Evolutionary conservation across 2,888 invertebrate species (phyloP), one percentile per base, ranked within the genome.

Genomic region (Spodoptera picta): DNA sequence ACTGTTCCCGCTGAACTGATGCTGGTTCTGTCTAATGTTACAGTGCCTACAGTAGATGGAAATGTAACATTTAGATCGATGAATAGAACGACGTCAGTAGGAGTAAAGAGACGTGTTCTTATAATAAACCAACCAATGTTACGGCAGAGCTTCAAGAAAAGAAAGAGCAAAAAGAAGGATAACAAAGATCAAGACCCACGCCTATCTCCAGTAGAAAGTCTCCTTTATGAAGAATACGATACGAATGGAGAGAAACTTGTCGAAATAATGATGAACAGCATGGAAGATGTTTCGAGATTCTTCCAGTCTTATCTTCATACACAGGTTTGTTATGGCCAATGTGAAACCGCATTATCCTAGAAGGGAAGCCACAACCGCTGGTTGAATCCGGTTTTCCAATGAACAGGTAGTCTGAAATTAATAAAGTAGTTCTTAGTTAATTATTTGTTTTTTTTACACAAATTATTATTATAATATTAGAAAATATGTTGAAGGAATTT

Each of bases 181-280:
- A 2, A 12, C 50, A 36, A 14, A 0, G 7, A 1, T 1, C 11
- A 12, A 0, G 3, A 23, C 4, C 1, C 1, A n/a, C n/a, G 50
- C 14, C 1, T 9, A 0, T 59, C 65, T 23, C 51, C 60, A 49
- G 58, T 74, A 0, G 49, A 77, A 43, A 77, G 69, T 63, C 83
- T 92, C 54, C 56, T 85, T 5, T 92, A 90, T 53, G 72, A 84
- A 58, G 91, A 91, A 65, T 86, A 77, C 46, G 83, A 83, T 46
- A 67, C 77, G 1, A 59, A 83, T 36, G 86, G 84, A 2, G 65
- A 73, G 0, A 62, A 72, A 56, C 0, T 85, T 4, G 83, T 80
- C 43, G 66, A 77, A 42, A 80, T 74, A 50, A 73, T 70, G 63
- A 90, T 92, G 89, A 77, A 81, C 10, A 86, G 73, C 56, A 74